Conservation (phyloP, 2,113 vertebrate genomes). For the Dromas ardeola region DNA sequence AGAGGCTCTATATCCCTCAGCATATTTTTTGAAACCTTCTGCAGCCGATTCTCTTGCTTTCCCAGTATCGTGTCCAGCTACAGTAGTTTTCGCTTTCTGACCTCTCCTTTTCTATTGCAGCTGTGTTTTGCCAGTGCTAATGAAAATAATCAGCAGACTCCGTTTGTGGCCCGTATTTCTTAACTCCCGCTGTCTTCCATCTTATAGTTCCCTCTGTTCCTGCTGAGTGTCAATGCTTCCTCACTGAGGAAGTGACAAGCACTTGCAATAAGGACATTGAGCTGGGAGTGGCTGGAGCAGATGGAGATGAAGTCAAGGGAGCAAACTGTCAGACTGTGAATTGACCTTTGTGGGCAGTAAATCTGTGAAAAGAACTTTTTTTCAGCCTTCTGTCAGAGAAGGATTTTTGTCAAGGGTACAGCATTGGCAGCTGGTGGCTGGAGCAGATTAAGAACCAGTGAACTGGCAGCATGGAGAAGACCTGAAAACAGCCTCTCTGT, state of each 20-base stretch:
- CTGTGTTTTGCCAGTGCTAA: not conserved
- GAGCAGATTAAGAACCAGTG: not conserved
- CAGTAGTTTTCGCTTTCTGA: not conserved
- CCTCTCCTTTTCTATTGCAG: not conserved
- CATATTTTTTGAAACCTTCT: not conserved
- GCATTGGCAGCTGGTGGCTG: not conserved
- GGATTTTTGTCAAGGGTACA: not conserved
- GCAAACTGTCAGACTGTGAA: not conserved
- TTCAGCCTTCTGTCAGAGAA: not conserved
- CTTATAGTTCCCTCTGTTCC: not conserved
- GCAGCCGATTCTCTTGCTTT: not conserved
- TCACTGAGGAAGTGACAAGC: not conserved
- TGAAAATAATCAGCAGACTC: not conserved
- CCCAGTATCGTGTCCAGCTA: fast-evolving
- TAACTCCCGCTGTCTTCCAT: not conserved
- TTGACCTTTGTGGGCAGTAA: not conserved
- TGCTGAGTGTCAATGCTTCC: not conserved
- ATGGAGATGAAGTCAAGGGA: not conserved
- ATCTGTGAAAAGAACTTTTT: not conserved
- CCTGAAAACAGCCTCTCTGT: not conserved
- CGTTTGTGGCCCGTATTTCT: not conserved
- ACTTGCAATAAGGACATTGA: not conserved
- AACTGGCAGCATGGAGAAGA: not conserved
- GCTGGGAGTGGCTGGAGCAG: not conserved
- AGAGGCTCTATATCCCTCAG: not conserved